Conservation (phyloP, 2,888 invertebrate species). For the Drosophila multiciliata region DNA sequence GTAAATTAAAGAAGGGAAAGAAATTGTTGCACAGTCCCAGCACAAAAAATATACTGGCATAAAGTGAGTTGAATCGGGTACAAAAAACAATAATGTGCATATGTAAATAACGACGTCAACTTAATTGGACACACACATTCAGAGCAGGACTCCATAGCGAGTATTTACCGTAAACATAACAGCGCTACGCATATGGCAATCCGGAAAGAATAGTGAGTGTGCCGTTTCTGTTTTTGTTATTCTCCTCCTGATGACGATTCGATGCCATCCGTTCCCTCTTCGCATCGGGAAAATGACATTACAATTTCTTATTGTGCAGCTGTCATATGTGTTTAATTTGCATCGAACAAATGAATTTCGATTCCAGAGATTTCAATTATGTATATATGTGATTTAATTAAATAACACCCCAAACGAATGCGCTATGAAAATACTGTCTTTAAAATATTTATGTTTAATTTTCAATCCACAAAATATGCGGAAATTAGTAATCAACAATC, state of each 20-base stretch:
- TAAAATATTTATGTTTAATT: conserved; percentile 38
- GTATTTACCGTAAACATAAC: conserved; percentile 68
- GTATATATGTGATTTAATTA: conserved; percentile 63
- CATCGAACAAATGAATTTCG: conserved; percentile 54
- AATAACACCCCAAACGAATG: conserved; percentile 38
- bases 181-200: conserved; percentile 1
- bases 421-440: conserved; percentile 3
- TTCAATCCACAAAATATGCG: conserved; percentile 48
- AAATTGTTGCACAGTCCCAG: conserved; percentile 46
- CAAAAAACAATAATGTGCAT: conserved; percentile 71
- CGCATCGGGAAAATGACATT: conserved; percentile 55
- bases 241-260: conserved; percentile 13
- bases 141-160: conserved; percentile 35
- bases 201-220: background rate
- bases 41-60: conserved; percentile 70
- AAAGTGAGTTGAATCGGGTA: conserved; percentile 57
- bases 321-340: conserved; percentile 72
- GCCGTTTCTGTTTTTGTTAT: conserved; percentile 10
- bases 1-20: conserved; percentile 60
- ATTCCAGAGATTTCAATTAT: conserved; percentile 68
- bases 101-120: conserved; percentile 76
- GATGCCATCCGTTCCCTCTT: background rate
- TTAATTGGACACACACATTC: conserved; percentile 76
- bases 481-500: conserved; percentile 48
- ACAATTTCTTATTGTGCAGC: conserved; percentile 74